Evolutionary conservation across 2,113 vertebrate species (phyloP).

Genomic region (Pollachius pollachius): DNA sequence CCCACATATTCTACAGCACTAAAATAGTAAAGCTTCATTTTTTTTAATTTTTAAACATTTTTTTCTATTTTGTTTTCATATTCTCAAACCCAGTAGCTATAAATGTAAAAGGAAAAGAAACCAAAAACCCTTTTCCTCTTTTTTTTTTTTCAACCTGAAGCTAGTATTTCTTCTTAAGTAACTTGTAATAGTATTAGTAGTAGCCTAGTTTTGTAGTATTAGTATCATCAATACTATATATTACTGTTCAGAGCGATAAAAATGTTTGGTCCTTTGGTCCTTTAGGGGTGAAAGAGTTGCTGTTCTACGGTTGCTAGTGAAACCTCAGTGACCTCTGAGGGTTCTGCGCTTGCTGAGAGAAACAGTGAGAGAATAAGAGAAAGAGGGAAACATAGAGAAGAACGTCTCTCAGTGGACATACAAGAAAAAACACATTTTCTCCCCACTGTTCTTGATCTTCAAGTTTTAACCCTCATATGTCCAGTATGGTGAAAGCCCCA

Average conservation of each 20-base stretch:
- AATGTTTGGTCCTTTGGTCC: slow-evolving; percentile 86
- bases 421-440: slow-evolving; percentile 65
- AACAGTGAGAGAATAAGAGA: slow-evolving; percentile 70
- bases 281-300: slow-evolving; percentile 78
- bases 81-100: slow-evolving; percentile 77
- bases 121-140: slow-evolving; percentile 59
- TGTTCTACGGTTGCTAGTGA: slow-evolving; percentile 77
- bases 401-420: slow-evolving; percentile 71
- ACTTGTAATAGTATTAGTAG: slow-evolving; percentile 77
- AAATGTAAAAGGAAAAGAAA: slow-evolving; percentile 77
- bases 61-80: slow-evolving; percentile 71
- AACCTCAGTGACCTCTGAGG: slow-evolving; percentile 75
- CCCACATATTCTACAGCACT: slow-evolving; percentile 77
- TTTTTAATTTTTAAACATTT: slow-evolving; percentile 49
- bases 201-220: slow-evolving; percentile 71
- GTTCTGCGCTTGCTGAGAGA: slow-evolving; percentile 75
- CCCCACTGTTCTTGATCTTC: slow-evolving; percentile 75
- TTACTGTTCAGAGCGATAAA: slow-evolving; percentile 80
- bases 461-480: slow-evolving; percentile 84
- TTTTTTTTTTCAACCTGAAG: slow-evolving; percentile 74
- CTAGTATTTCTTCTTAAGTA: slow-evolving; percentile 74
- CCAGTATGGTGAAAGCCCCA: slow-evolving; percentile 79
- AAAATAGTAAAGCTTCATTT: slow-evolving; percentile 79
- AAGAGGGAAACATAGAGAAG: slow-evolving; percentile 71
- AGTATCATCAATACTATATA: slow-evolving; percentile 80